These are phyloP conservation scores for Copsychus sechellarum DNA, from an alignment of 2,113 vertebrate genomes.

Conservation along the genomic window DNA sequence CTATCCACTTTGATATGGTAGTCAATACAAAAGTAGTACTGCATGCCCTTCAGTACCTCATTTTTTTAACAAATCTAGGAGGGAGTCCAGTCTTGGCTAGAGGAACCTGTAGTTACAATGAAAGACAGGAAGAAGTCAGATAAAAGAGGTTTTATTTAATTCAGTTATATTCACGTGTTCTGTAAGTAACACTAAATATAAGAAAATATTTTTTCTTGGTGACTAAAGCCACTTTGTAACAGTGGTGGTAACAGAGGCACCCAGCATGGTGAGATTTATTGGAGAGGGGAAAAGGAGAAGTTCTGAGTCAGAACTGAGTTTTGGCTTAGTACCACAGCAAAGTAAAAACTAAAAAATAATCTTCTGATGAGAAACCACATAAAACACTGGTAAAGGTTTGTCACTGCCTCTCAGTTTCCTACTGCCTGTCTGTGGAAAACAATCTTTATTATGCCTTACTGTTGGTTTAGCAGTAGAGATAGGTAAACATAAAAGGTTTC, in stretches of 20 bases:
- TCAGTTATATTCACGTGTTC: neutral
- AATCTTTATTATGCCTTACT: neutral
- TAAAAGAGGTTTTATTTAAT: neutral
- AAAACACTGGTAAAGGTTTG: neutral
- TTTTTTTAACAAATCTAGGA: neutral
- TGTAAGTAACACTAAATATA: neutral
- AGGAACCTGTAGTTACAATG: neutral
- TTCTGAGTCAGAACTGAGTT: neutral
- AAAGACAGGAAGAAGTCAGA: neutral
- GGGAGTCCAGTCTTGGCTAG: neutral
- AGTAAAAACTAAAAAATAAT: neutral
- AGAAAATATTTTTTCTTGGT: neutral
- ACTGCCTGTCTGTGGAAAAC: neutral
- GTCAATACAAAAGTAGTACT: neutral
- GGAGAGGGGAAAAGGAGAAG: neutral
- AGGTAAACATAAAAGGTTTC: neutral
- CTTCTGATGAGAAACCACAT: conserved; percentile 13
- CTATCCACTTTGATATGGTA: neutral
- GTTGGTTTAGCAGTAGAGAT: neutral
- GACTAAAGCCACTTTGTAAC: neutral
- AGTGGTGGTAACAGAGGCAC: neutral
- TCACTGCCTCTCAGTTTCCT: neutral
- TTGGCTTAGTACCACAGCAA: neutral
- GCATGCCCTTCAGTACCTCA: neutral
- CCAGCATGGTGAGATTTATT: neutral